Evolutionary conservation across 2,113 vertebrate species (phyloP).

Genomic region (Amphiprion ocellaris): DNA sequence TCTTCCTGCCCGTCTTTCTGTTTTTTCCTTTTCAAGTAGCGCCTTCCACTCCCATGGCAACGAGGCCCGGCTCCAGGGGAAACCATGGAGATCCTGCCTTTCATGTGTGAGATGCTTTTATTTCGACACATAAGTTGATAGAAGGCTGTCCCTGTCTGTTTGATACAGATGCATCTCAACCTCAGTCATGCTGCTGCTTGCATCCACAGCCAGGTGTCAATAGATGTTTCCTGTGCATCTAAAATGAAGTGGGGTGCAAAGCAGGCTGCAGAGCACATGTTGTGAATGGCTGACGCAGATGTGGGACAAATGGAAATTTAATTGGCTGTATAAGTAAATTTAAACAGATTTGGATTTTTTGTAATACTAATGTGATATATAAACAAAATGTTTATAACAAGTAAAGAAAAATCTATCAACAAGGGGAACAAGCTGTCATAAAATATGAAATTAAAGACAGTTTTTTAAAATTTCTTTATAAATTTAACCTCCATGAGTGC

Average conservation of each 20-base stretch:
- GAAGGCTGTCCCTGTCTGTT: conserved; percentile 65
- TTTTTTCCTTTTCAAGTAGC: conserved; percentile 56
- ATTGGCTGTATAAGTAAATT: not conserved
- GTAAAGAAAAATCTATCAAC: too few relatives aligned
- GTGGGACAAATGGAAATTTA: not conserved
- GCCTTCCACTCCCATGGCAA: conserved; percentile 83
- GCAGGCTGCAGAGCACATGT: not conserved
- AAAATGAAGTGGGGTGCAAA: conserved; percentile 24
- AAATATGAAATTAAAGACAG: not conserved
- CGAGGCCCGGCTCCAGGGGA: conserved; percentile 71
- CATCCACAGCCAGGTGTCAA: conserved; percentile 52
- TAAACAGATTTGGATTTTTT: not conserved
- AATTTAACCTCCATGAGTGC: not conserved
- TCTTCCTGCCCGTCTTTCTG: conserved; percentile 46
- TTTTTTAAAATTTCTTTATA: not conserved
- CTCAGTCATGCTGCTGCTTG: conserved; percentile 46
- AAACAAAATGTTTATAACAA: not conserved
- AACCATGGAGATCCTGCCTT: conserved; percentile 84
- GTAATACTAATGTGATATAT: too few relatives aligned
- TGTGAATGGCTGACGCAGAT: not conserved
- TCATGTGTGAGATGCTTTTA: conserved; percentile 83
- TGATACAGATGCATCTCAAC: conserved; percentile 62
- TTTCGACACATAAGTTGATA: conserved; percentile 76
- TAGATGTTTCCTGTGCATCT: conserved; percentile 39
- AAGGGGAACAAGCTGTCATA: not conserved